phyloP scores from a whole-genome alignment of 2,113 vertebrate genomes.

The Eolophus roseicapilla region DNA sequence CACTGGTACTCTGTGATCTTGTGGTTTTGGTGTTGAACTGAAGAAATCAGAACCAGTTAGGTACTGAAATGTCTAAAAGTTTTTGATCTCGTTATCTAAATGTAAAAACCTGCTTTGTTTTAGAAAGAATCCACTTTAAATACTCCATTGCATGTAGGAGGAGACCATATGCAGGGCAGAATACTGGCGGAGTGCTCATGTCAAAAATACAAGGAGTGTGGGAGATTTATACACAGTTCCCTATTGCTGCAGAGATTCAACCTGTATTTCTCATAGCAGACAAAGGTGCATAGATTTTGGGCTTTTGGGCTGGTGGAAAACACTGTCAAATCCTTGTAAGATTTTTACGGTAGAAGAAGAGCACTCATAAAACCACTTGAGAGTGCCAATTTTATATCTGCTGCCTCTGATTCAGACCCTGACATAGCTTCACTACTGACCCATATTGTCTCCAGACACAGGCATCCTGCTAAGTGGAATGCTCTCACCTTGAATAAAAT shows the following conservation, averaged over 20 bases:
- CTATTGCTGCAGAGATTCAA: neutral
- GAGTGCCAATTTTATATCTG: neutral
- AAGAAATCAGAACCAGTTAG: neutral
- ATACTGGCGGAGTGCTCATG: neutral
- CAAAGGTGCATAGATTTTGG: neutral
- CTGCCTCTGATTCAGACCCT: neutral
- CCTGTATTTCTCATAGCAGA: neutral
- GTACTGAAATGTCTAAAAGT: neutral
- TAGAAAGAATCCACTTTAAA: neutral
- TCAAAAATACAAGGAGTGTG: neutral
- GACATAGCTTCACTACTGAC: neutral
- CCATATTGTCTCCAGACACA: neutral
- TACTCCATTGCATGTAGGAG: neutral
- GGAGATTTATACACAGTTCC: neutral
- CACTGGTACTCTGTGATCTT: neutral
- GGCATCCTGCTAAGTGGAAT: neutral
- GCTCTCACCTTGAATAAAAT: neutral
- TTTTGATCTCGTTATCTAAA: neutral
- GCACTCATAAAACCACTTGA: accelerated
- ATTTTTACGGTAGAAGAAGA: neutral
- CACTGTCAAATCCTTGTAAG: neutral
- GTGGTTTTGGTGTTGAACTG: neutral
- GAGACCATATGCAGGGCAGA: neutral
- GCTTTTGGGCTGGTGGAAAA: neutral
- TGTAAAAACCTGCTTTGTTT: neutral